phyloP scores from a whole-genome alignment of 2,113 vertebrate genomes.

The Thermophis baileyi region DNA sequence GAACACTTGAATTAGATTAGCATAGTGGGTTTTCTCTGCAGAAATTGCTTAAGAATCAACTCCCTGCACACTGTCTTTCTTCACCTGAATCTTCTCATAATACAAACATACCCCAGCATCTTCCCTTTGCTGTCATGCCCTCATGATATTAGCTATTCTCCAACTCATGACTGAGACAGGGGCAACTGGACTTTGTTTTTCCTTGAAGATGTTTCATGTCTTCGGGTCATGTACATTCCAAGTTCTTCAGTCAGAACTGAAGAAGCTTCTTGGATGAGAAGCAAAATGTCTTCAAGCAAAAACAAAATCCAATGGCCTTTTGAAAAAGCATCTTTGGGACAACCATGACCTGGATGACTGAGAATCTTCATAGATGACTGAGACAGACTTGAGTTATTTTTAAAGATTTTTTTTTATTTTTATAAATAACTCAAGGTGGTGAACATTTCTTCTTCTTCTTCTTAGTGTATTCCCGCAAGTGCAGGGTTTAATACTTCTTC shows the following conservation, averaged over 20 bases:
- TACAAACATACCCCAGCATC: neutral
- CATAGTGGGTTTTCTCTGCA: neutral
- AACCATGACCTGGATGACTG: too few species aligned
- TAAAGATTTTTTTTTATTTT: too few species aligned
- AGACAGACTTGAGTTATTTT: too few species aligned
- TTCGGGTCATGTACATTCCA: neutral
- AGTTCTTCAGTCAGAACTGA: too few species aligned
- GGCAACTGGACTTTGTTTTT: neutral
- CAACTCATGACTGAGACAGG: neutral
- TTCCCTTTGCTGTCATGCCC: neutral
- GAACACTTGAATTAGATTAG: neutral
- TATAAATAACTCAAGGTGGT: too few species aligned
- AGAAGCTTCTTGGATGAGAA: neutral
- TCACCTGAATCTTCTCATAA: neutral
- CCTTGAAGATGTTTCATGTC: neutral
- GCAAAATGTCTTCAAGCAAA: neutral
- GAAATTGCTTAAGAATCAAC: neutral
- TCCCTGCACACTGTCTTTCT: neutral
- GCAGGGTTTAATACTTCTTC: too few species aligned
- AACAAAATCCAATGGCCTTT: neutral
- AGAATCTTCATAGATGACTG: too few species aligned
- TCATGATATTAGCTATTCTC: neutral
- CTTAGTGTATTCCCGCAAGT: too few species aligned
- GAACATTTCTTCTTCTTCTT: too few species aligned
- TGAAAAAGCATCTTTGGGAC: too few species aligned